Evolutionary conservation across 2,113 vertebrate genomes (phyloP), one percentile per base, ranked within the genome.

Genomic region (Nothocercus julius): DNA sequence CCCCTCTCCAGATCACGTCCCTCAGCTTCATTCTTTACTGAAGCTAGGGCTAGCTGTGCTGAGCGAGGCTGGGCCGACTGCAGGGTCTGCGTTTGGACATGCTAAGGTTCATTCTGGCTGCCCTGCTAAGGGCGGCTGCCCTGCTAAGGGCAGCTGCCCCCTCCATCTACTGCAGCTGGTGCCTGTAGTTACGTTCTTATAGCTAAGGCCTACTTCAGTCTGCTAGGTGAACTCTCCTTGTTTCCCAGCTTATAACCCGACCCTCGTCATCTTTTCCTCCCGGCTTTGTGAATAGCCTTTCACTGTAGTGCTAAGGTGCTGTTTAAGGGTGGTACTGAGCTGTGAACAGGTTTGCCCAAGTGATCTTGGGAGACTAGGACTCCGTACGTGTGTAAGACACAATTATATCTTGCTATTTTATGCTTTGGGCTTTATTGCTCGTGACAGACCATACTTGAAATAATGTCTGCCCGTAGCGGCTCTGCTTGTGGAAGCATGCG

Each of bases 61-160:
- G 1, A 14, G 34, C 1, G 3, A 27, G 68, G 17, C 1, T 14
- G 80, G 56, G 51, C 70, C 68, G 11, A 1, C 38, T 22, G 12
- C 2, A 1, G 3, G 44, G 7, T 8, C 13, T 7, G 1, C 0
- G 1, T 21, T 1, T 36, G 36, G 36, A 8, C 36, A 36, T 36
- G 36, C 36, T 36, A 36, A 36, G 36, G 36, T 36, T 36, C 36
- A 36, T 36, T 36, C 36, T n/a, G 47, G 30, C 47, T 24, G 28
- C 38, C 34, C 12, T 13, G 0, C 5, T 7, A 5, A 6, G 45
- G 34, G 6, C 38, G 47, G 30, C 47, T 24, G 28, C 38, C 34
- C 12, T 13, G 0, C 5, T 7, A 5, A 6, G 45, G 34, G 6
- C 38, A 56, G 30, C 54, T 24, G 56, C 44, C 47, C 47, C 59